Evolutionary conservation across 2,113 vertebrate species (phyloP).

Genomic region (Monopterus albus): DNA sequence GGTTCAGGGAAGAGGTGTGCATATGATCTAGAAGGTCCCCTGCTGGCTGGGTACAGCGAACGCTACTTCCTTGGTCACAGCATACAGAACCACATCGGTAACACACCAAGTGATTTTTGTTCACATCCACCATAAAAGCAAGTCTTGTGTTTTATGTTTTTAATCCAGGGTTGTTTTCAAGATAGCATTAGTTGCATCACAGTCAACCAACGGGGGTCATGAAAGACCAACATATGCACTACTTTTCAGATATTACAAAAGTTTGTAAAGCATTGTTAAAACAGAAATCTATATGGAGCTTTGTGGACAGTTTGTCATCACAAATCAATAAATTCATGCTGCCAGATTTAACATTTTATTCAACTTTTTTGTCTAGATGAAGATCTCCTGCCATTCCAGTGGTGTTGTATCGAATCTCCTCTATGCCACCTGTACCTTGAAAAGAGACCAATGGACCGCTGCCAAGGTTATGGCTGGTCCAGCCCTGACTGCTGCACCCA

Average conservation of each 20-base stretch:
- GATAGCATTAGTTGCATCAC: no score
- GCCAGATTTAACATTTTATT: neutral
- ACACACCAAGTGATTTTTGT: neutral
- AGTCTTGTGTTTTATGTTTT: no score
- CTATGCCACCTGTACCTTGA: slow-evolving; percentile 80
- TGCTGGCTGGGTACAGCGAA: slow-evolving; percentile 82
- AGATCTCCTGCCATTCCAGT: slow-evolving; percentile 85
- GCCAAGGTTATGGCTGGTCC: slow-evolving; percentile 77
- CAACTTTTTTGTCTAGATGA: slow-evolving; percentile 68
- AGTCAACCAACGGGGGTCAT: no score
- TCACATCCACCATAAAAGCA: neutral
- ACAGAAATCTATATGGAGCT: no score
- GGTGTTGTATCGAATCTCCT: slow-evolving; percentile 83
- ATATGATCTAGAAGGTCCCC: slow-evolving; percentile 81
- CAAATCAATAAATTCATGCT: no score
- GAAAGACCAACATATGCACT: no score
- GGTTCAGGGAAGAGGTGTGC: slow-evolving; percentile 83
- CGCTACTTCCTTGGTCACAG: slow-evolving; percentile 78
- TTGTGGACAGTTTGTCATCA: no score
- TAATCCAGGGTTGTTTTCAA: no score
- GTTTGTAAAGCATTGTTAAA: no score
- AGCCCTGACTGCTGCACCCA: slow-evolving; percentile 19
- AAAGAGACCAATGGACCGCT: slow-evolving; percentile 83
- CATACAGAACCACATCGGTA: slow-evolving; percentile 81
- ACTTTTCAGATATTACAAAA: no score